phyloP scores from a whole-genome alignment of 2,888 invertebrate species.

The Eilema griseolum region DNA sequence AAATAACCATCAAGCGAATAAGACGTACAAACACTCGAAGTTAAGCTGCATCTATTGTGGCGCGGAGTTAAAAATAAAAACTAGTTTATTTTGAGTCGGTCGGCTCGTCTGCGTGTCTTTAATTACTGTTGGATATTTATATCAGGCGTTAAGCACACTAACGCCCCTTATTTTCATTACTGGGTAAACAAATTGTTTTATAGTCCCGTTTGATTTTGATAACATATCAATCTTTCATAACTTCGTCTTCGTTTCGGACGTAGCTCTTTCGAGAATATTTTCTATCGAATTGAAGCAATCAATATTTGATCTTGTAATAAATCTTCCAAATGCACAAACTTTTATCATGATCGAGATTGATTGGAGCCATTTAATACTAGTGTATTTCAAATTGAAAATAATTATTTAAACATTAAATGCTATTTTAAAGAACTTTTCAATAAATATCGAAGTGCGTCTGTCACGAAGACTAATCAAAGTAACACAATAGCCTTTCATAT shows the following conservation, averaged over 20 bases:
- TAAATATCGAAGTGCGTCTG: background rate
- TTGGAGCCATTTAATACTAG: background rate
- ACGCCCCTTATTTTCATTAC: conserved; percentile 64
- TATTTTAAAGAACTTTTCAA: background rate
- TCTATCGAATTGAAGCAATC: conserved; percentile 12
- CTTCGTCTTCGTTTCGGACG: conserved; percentile 21
- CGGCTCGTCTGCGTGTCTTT: conserved; percentile 68
- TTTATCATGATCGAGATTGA: background rate
- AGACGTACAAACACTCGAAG: conserved; percentile 45
- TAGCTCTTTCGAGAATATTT: conserved; percentile 3
- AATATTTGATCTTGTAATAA: background rate
- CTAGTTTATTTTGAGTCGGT: conserved; percentile 68
- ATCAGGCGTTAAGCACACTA: conserved; percentile 57
- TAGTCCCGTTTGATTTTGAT: conserved; percentile 51
- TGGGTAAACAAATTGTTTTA: conserved; percentile 67
- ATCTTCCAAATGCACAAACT: background rate
- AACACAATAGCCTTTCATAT: conserved; percentile 24
- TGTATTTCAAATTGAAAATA: background rate
- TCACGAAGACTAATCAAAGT: background rate
- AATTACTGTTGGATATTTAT: conserved; percentile 70
- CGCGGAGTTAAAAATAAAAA: conserved; percentile 66
- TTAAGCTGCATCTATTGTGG: conserved; percentile 64
- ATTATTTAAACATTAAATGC: background rate
- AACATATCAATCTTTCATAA: conserved; percentile 50
- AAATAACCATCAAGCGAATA: conserved; percentile 37